phyloP scores from a whole-genome alignment of 2,113 vertebrate genomes.

The Corythoichthys haematopterus region DNA sequence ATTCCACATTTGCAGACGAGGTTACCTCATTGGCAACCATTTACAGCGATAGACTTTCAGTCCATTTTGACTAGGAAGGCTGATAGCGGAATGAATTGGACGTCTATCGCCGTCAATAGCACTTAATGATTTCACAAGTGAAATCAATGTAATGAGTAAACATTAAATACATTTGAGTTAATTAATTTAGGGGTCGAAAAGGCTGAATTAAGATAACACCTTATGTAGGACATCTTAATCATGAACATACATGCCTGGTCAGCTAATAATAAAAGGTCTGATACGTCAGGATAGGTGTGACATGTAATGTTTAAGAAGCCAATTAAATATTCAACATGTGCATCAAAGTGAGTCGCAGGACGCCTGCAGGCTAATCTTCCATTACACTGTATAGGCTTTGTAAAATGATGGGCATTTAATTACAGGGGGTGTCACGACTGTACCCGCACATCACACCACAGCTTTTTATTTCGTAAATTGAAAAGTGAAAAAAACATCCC shows the following conservation, averaged over 20 bases:
- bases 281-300: constrained; percentile 6
- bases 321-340: constrained; percentile 11
- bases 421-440: constrained; percentile 35
- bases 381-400: constrained; percentile 40
- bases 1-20: too few relatives aligned
- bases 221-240: neutral
- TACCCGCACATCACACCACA: constrained; percentile 27
- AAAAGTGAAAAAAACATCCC: constrained; percentile 20
- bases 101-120: too few relatives aligned
- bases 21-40: too few relatives aligned
- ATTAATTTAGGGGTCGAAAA: neutral
- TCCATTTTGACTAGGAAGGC: too few relatives aligned
- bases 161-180: neutral
- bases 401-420: constrained; percentile 50
- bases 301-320: constrained; percentile 15
- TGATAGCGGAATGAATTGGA: too few relatives aligned
- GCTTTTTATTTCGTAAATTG: constrained; percentile 19
- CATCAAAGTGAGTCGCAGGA: constrained; percentile 30
- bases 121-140: too few relatives aligned
- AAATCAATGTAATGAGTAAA: neutral
- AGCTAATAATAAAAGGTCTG: neutral
- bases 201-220: neutral
- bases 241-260: neutral
- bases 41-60: too few relatives aligned
- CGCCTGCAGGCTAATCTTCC: constrained; percentile 33